Evolutionary conservation across 2,888 invertebrate species (phyloP).

Genomic region (Synanthedon tipuliformis): DNA sequence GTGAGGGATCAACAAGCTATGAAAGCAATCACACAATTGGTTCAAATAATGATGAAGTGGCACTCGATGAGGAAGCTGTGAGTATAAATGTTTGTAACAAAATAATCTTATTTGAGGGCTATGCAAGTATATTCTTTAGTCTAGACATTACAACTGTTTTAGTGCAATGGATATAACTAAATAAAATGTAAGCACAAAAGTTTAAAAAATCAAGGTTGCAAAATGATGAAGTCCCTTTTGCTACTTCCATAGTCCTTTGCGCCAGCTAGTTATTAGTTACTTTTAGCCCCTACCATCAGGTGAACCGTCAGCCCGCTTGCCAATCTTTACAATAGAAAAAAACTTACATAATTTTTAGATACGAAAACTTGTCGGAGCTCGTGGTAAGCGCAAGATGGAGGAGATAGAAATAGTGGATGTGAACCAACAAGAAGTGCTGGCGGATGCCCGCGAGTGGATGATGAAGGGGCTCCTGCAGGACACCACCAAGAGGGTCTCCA

Average conservation of each 20-base stretch:
- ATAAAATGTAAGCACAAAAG: too few species aligned
- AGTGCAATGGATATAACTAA: too few species aligned
- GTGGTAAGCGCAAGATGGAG: constrained; percentile 73
- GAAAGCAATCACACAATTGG: constrained; percentile 11
- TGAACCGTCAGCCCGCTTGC: too few species aligned
- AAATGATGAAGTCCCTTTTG: too few species aligned
- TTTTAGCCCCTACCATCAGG: too few species aligned
- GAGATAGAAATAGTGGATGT: constrained; percentile 85
- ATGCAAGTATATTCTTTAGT: too few species aligned
- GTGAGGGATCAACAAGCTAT: constrained; percentile 17
- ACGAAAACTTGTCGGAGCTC: constrained; percentile 76
- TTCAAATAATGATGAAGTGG: constrained; percentile 16
- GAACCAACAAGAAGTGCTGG: constrained; percentile 82
- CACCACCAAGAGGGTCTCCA: constrained; percentile 62
- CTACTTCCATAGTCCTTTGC: too few species aligned
- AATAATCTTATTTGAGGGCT: too few species aligned
- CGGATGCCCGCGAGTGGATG: constrained; percentile 84
- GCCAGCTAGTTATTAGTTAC: too few species aligned
- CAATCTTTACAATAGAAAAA: too few species aligned
- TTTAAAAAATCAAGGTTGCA: too few species aligned
- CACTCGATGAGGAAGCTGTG: constrained; percentile 58
- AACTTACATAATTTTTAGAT: constrained; percentile 43
- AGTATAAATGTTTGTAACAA: constrained; percentile 16
- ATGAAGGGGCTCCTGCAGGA: constrained; percentile 83
- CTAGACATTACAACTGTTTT: too few species aligned